Conservation (phyloP, 2,888 invertebrate genomes). For the Drosophila mimica region DNA sequence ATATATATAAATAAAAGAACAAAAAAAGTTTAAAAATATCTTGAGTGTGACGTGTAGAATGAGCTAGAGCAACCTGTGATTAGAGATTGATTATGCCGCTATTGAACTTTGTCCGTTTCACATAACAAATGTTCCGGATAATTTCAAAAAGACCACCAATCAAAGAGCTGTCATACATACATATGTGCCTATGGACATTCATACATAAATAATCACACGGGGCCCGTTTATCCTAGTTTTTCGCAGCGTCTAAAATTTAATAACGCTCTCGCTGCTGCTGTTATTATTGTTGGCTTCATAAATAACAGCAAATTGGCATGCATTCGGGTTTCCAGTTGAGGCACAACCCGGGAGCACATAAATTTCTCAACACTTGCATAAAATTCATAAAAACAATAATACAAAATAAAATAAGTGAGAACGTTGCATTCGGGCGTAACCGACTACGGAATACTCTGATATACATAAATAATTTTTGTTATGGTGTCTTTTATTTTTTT, state of each 20-base stretch:
- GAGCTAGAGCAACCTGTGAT: constrained; percentile 26
- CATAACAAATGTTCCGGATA: constrained; percentile 16
- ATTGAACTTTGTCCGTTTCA: constrained; percentile 53
- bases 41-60: constrained; percentile 32
- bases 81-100: constrained; percentile 49
- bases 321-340: constrained; percentile 66
- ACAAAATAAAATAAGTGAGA: constrained; percentile 30
- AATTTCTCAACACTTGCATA: constrained; percentile 80
- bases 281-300: constrained; percentile 58
- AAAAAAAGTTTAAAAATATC: constrained; percentile 26
- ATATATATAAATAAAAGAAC: constrained; percentile 15
- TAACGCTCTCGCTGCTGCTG: constrained; percentile 33
- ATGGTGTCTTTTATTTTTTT: not conserved
- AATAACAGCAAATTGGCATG: constrained; percentile 78
- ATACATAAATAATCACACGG: constrained; percentile 6
- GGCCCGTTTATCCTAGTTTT: constrained; percentile 52
- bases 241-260: constrained; percentile 67
- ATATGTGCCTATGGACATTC: not conserved
- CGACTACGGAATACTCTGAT: not conserved
- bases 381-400: constrained; percentile 75
- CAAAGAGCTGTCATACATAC: constrained; percentile 48
- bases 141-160: constrained; percentile 28
- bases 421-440: not conserved
- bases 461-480: not conserved
- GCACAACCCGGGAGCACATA: constrained; percentile 67